A percentile compares a stretch with the other conserved stretches of the same genome.
These are phyloP conservation scores for Platynereis dumerilii DNA, from an alignment of 2,888 invertebrate genomes.

Conservation along the genomic window DNA sequence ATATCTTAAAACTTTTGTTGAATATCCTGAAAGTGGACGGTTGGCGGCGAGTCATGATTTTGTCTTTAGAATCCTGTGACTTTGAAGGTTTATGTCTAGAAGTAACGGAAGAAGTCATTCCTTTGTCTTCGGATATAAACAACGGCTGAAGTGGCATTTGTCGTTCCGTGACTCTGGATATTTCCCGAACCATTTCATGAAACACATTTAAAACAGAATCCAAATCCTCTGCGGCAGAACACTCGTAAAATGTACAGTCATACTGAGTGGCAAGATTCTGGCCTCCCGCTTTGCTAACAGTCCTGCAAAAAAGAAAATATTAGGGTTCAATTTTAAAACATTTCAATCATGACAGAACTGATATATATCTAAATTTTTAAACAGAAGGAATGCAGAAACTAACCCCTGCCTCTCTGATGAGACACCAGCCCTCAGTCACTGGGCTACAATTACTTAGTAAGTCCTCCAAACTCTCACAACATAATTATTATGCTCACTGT, in stretches of 20 bases:
- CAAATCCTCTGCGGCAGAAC: constrained; percentile 62
- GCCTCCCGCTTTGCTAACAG: constrained; percentile 55
- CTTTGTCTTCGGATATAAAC: constrained; percentile 55
- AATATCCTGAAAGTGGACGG: constrained; percentile 1
- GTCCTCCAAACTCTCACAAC: too few species aligned
- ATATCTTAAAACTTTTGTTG: constrained; percentile 8
- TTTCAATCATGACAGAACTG: not conserved
- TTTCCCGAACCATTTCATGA: constrained; percentile 54
- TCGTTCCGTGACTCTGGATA: constrained; percentile 54
- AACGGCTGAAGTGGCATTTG: constrained; percentile 52
- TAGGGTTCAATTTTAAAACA: too few species aligned
- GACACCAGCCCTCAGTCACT: too few species aligned
- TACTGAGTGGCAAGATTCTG: constrained; percentile 51
- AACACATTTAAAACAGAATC: constrained; percentile 59
- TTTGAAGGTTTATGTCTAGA: constrained; percentile 4
- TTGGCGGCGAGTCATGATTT: not conserved
- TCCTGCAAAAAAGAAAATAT: constrained; percentile 40
- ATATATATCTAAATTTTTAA: not conserved
- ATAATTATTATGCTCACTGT: too few species aligned
- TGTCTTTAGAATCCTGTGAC: not conserved
- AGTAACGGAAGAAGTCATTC: not conserved
- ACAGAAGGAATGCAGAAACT: not conserved
- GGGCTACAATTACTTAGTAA: too few species aligned
- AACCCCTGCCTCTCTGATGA: not conserved
- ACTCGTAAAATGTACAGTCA: constrained; percentile 61